phyloP scores from a whole-genome alignment of 1,140 invertebrate species.

The Leptinotarsa lineolata region DNA sequence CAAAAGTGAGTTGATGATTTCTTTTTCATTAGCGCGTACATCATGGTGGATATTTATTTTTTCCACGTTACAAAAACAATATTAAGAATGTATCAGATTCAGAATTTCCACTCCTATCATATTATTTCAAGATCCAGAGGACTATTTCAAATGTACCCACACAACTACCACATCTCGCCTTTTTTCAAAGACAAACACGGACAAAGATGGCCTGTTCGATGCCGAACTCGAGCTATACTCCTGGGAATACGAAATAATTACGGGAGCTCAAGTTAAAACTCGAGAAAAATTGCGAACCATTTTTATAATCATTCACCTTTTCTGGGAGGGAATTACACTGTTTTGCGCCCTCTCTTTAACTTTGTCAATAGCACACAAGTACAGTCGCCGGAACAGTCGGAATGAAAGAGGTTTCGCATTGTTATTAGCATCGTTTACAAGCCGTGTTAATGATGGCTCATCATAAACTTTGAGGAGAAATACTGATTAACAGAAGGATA shows the following conservation, averaged over 20 bases:
- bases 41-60: no score
- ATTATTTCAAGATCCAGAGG: neutral
- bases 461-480: no score
- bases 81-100: no score
- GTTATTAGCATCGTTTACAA: no score
- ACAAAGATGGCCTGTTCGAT: constrained; percentile 6
- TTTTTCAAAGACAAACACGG: neutral
- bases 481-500: no score
- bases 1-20: no score
- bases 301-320: constrained; percentile 54
- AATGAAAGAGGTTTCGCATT: neutral
- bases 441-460: no score
- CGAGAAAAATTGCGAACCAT: constrained; percentile 53
- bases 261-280: constrained; percentile 51
- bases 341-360: constrained; percentile 27
- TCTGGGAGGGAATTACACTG: constrained; percentile 43
- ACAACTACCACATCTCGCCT: neutral
- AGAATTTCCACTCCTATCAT: no score
- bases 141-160: neutral
- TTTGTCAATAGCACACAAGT: constrained; percentile 11
- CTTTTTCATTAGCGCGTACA: no score
- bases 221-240: constrained; percentile 43
- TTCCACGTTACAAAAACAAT: no score
- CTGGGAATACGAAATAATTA: constrained; percentile 52
- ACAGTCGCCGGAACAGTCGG: constrained; percentile 2